phyloP scores from a whole-genome alignment of 2,797 vertebrate species.

The Emys orbicularis region DNA sequence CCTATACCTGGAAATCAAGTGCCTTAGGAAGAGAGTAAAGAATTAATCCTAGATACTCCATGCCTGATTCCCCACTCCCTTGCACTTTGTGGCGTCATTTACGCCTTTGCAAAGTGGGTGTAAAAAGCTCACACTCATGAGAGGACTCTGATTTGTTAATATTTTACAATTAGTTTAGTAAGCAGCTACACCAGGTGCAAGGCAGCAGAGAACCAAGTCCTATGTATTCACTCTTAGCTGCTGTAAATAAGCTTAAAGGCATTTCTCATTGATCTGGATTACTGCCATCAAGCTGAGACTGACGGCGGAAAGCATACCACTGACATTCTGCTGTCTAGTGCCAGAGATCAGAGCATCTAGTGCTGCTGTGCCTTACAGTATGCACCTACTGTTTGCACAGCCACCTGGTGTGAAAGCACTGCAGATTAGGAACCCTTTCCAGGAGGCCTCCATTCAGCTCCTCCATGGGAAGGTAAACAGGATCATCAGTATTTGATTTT shows the following conservation, averaged over 20 bases:
- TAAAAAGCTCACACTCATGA: neutral
- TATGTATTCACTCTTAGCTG: accelerated
- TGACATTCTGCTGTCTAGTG: neutral
- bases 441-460: neutral
- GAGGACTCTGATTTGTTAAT: neutral
- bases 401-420: neutral
- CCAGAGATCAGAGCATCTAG: neutral
- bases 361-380: accelerated
- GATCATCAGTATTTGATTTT: neutral
- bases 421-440: neutral
- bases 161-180: neutral
- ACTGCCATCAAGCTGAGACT: neutral
- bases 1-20: neutral
- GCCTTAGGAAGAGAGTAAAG: neutral
- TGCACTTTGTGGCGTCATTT: neutral
- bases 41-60: neutral
- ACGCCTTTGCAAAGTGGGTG: neutral
- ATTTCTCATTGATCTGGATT: neutral
- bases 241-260: accelerated
- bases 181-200: neutral
- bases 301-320: neutral
- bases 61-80: neutral
- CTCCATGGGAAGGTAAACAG: neutral
- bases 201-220: neutral
- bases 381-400: neutral